These are phyloP conservation scores for Phataginus tricuspis DNA, from an alignment of 2,797 vertebrate species.

Conservation along the genomic window DNA sequence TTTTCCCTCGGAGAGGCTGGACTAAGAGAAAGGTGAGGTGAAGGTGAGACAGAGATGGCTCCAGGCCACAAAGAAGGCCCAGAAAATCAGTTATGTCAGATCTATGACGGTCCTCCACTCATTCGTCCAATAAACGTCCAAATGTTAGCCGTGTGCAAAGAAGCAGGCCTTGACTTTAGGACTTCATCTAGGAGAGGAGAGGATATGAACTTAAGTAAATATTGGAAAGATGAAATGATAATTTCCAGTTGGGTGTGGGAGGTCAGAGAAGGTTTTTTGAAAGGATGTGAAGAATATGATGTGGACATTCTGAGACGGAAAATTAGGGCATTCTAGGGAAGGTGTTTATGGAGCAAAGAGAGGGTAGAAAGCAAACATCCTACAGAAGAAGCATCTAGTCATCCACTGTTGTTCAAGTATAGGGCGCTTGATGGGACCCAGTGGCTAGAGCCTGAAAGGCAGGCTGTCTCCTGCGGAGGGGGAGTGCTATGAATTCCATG, in stretches of 20 bases:
- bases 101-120: not conserved
- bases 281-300: not conserved
- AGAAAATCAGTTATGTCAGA: not conserved
- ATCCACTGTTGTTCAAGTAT: not conserved
- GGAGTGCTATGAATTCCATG: not conserved
- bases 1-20: not conserved
- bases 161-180: not conserved
- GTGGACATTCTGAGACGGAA: not conserved
- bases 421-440: not conserved
- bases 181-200: not conserved
- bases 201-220: not conserved
- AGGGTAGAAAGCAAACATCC: not conserved
- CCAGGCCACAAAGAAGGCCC: not conserved
- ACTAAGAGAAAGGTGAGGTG: not conserved
- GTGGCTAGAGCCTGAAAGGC: not conserved
- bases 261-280: not conserved
- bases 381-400: not conserved
- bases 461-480: not conserved
- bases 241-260: not conserved
- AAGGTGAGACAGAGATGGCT: constrained; percentile 5
- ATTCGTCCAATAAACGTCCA: not conserved
- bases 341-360: constrained; percentile 5
- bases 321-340: not conserved
- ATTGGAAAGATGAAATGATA: not conserved
- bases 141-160: not conserved